A percentile compares a stretch with the other conserved stretches of the same genome.
These are phyloP conservation scores for Drosophila hydei DNA, from an alignment of 1,140 invertebrate genomes.

Conservation along the genomic window DNA sequence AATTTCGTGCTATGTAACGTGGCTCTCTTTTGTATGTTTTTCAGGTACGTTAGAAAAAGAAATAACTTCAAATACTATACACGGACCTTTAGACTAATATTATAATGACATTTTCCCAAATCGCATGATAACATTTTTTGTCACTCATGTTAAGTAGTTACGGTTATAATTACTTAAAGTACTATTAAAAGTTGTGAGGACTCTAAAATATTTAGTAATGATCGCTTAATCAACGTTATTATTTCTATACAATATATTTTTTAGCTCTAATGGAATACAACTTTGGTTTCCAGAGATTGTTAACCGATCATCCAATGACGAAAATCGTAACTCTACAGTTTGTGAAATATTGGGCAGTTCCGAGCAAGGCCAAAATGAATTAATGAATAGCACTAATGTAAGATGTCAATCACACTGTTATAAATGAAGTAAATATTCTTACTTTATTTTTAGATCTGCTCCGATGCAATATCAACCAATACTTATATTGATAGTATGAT, in stretches of 20 bases:
- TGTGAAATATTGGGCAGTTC: conserved; percentile 65
- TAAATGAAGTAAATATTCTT: not conserved
- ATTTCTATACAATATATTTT: too few species aligned
- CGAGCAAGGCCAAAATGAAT: conserved; percentile 5
- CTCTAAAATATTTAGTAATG: too few species aligned
- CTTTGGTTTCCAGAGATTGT: conserved; percentile 84
- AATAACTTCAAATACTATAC: too few species aligned
- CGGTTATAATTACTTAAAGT: too few species aligned
- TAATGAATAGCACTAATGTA: conserved; percentile 33
- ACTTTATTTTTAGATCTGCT: conserved; percentile 61
- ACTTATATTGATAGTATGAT: conserved; percentile 83
- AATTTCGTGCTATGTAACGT: conserved; percentile 76
- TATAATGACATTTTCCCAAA: too few species aligned
- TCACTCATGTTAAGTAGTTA: too few species aligned
- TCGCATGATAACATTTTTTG: too few species aligned
- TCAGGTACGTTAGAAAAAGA: conserved; percentile 53
- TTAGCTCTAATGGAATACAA: conserved; percentile 80
- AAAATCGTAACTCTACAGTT: conserved; percentile 53
- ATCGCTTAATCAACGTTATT: not conserved
- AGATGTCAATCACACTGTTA: not conserved
- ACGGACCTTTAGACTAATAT: too few species aligned
- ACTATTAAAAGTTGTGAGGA: too few species aligned
- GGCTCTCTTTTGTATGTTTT: conserved; percentile 78
- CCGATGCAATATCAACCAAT: conserved; percentile 71
- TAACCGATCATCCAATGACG: conserved; percentile 68